Conservation (phyloP, 2,888 invertebrate genomes). For the Apodemia hepburni region DNA sequence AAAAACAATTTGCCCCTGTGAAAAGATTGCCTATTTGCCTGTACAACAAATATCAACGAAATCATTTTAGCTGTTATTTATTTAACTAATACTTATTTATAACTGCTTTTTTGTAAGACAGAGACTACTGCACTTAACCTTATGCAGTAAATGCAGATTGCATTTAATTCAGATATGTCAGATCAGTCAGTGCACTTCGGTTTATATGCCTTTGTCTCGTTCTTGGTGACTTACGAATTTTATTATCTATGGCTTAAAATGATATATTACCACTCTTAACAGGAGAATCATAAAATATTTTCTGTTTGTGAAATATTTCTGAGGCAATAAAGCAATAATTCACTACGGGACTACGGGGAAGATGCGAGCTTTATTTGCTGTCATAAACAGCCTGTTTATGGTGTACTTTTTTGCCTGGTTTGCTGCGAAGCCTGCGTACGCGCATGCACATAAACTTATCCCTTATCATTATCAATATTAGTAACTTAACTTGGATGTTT, state of each 20-base stretch:
- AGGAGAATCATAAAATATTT: slow-evolving; percentile 80
- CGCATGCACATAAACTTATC: slow-evolving; percentile 59
- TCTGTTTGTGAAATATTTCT: slow-evolving; percentile 80
- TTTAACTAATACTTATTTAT: no score
- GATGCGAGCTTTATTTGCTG: slow-evolving; percentile 77
- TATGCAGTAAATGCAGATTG: slow-evolving; percentile 21
- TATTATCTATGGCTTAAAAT: slow-evolving; percentile 80
- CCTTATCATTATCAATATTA: slow-evolving; percentile 10
- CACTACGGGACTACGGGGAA: slow-evolving; percentile 77
- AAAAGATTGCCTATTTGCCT: no score
- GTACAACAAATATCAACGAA: no score
- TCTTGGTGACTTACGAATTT: slow-evolving; percentile 74
- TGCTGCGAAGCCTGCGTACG: slow-evolving; percentile 44
- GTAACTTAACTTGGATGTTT: neutral
- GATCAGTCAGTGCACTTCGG: slow-evolving; percentile 37
- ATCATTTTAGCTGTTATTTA: no score
- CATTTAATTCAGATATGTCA: slow-evolving; percentile 33
- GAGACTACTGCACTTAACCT: neutral
- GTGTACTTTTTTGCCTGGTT: slow-evolving; percentile 69
- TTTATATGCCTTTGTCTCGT: slow-evolving; percentile 61
- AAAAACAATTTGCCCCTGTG: no score
- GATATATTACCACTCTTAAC: slow-evolving; percentile 77
- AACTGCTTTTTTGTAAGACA: neutral
- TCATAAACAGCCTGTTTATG: slow-evolving; percentile 77
- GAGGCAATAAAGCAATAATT: slow-evolving; percentile 80